Base-by-base conservation (phyloP, 2,113 vertebrate genomes). In the Rhineura floridana region DNA sequence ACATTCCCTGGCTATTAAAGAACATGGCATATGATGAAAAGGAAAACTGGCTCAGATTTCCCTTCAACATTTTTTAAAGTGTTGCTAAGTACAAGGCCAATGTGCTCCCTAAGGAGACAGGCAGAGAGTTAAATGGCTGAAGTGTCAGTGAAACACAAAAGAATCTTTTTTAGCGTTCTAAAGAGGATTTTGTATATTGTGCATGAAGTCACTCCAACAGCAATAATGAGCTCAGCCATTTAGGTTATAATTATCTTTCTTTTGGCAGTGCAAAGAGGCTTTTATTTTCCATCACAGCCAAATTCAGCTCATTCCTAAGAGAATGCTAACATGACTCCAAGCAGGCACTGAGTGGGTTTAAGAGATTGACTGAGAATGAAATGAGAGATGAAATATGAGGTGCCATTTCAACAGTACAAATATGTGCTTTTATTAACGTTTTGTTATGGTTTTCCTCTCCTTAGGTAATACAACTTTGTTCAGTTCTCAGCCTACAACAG, bases 391-490 rank as follows among this genome's bases (percentile, higher is more conserved):
- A 79, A 42, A 52, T 81, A 70, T 78, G 23, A 91, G 75, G 79
- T 89, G 75, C 44, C 78, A 33, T 48, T 92, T 65, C 90, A 93
- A 89, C 1, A 44, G 1, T 85, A 67, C 72, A 85, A 83, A 1
- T 1, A 85, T 0, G 0, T 69, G 19, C 63, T 91, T 89, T 88
- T 52, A 87, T 90, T 73, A 48, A 80, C 83, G 87, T 36, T 81
- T 67, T 82, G 59, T 90, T 81, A 25, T 83, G 75, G 90, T 15
- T 90, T 2, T 94, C 36, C 91, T 82, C 92, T 86, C 85, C 88
- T 88, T 93, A 96, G 98, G 97, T 88, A 98, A 98, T 92, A 95
- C 93, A 69, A 98, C 98, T 87, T 96, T 98, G 94, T 99, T 99
- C 96, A 98, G 98, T 83, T 96, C 97, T 86, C 90, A 96, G 91